Conservation (phyloP, 2,113 vertebrate genomes). For the Phrynosoma blainvillii region DNA sequence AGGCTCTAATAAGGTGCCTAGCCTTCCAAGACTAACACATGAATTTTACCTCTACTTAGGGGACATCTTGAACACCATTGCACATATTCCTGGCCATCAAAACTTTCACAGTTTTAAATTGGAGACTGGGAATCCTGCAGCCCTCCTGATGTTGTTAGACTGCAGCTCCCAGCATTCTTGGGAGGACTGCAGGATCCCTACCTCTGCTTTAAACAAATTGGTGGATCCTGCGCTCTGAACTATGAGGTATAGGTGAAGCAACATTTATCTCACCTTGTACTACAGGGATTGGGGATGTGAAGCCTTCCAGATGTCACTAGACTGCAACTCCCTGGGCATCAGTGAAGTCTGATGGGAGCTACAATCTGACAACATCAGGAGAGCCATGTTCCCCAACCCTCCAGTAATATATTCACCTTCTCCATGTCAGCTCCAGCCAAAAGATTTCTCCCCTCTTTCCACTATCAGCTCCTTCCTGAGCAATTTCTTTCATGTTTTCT, state of each 20-base stretch:
- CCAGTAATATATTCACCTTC: not conserved
- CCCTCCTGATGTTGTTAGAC: no score
- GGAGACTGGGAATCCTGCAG: no score
- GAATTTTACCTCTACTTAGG: not conserved
- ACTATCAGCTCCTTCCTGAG: not conserved
- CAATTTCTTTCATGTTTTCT: slow-evolving; percentile 46
- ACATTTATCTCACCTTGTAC: not conserved
- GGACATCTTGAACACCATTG: not conserved
- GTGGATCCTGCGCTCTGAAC: no score
- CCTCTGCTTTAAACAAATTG: no score
- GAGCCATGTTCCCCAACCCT: not conserved
- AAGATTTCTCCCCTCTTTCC: not conserved
- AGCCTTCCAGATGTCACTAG: not conserved
- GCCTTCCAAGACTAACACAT: not conserved
- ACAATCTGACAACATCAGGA: not conserved
- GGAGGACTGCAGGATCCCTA: no score
- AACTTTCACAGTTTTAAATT: not conserved
- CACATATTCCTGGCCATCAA: not conserved
- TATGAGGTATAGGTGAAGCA: no score
- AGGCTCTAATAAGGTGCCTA: not conserved
- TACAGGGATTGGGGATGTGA: not conserved
- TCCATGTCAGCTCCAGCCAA: no score
- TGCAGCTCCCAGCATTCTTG: no score
- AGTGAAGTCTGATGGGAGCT: not conserved
- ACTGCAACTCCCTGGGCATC: not conserved